These are phyloP conservation scores for Philypnodon macrostomus DNA, from an alignment of 2,797 vertebrate genomes.

Conservation along the genomic window DNA sequence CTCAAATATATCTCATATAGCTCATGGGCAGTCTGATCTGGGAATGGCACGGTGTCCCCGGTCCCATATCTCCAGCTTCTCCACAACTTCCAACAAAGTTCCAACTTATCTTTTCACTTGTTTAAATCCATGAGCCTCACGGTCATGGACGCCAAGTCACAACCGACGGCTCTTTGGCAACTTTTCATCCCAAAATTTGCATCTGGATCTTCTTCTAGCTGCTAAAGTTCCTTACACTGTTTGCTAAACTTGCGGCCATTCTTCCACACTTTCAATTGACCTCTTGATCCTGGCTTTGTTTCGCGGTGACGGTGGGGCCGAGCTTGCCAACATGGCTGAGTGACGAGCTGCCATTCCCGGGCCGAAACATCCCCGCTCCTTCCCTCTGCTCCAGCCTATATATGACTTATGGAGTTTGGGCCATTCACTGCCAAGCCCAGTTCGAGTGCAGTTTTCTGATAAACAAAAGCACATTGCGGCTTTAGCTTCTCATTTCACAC, in stretches of 20 bases:
- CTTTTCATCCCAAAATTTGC: conserved; percentile 63
- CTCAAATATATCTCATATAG: background rate
- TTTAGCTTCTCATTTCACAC: conserved; percentile 88
- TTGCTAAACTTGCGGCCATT: conserved; percentile 65
- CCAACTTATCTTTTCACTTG: conserved; percentile 47
- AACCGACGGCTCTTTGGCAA: conserved; percentile 67
- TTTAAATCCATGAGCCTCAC: conserved; percentile 51
- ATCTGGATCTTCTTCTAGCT: conserved; percentile 44
- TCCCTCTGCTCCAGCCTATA: conserved; percentile 79
- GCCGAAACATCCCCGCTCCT: conserved; percentile 68
- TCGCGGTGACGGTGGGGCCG: conserved; percentile 42
- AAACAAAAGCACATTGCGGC: conserved; percentile 88
- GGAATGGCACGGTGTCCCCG: conserved; percentile 6
- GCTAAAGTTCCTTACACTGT: conserved; percentile 33
- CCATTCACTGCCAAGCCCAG: conserved; percentile 80
- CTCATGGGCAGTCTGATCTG: conserved; percentile 3
- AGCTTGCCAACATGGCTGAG: conserved; percentile 71
- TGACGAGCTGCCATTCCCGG: conserved; percentile 65
- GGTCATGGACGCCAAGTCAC: conserved; percentile 64
- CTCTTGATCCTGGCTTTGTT: conserved; percentile 72
- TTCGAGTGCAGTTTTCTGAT: conserved; percentile 87
- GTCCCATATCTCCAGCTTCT: conserved; percentile 41
- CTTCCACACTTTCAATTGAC: conserved; percentile 78
- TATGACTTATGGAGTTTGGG: conserved; percentile 85
- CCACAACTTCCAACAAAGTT: conserved; percentile 58